Conservation (phyloP, 2,888 invertebrate genomes). For the Enchytraeus crypticus region DNA sequence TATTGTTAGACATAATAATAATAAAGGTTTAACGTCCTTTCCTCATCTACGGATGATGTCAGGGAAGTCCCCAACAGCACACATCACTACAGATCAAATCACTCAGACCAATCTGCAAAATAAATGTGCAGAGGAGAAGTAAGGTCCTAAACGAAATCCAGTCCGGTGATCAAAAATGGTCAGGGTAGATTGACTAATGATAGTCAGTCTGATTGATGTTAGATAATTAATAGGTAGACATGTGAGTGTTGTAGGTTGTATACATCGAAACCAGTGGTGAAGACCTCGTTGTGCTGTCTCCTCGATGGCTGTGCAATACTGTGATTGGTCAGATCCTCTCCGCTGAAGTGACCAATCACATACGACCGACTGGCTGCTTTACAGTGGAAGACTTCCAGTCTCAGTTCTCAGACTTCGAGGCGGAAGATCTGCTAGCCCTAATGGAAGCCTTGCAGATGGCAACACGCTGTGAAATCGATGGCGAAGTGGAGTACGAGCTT, state of each 20-base stretch:
- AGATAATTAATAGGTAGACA: not conserved
- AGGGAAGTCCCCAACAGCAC: too few relatives aligned
- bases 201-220: too few relatives aligned
- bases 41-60: too few relatives aligned
- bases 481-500: constrained; percentile 67
- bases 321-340: constrained; percentile 60
- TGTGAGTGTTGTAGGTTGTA: constrained; percentile 50
- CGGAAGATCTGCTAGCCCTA: constrained; percentile 59
- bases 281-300: constrained; percentile 60
- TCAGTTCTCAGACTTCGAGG: constrained; percentile 63
- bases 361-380: constrained; percentile 58
- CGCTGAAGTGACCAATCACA: constrained; percentile 46
- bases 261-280: constrained; percentile 55
- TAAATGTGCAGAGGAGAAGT: too few relatives aligned
- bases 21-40: too few relatives aligned
- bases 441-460: constrained; percentile 65
- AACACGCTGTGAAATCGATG: constrained; percentile 62
- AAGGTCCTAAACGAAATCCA: too few relatives aligned
- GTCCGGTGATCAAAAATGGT: too few relatives aligned
- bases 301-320: constrained; percentile 62
- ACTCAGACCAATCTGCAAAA: too few relatives aligned
- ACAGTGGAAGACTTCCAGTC: constrained; percentile 65
- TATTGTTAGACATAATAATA: too few relatives aligned
- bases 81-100: too few relatives aligned
- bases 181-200: too few relatives aligned